Base-by-base conservation (phyloP, 2,113 vertebrate species). In the Aramus guarauna region DNA sequence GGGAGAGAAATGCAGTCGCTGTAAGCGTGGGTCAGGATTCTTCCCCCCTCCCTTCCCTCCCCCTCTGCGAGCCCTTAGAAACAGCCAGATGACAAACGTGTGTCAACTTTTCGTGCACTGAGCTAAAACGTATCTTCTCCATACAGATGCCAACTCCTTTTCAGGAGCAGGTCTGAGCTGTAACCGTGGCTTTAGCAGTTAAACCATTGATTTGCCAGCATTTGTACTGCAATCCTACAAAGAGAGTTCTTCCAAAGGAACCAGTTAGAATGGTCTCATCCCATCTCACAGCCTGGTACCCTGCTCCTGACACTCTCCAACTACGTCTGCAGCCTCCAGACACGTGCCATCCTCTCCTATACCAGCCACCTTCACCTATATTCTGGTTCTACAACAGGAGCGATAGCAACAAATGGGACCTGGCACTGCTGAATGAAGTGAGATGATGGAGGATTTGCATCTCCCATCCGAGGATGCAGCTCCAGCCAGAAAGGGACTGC, bases 121-220 rank as follows among this genome's bases (percentile, higher is more conserved):
- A 88, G 81, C 43, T 85, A 29, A 27, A 66, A 48, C 0, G 1
- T 18, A 8, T 32, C 72, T 48, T 50, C 24, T 30, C 56, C 32
- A 4, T 1, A 0, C 0, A 37, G 37, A 18, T 1, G 4, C 2
- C 68, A 59, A 12, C 92, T 89, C 62, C 85, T 16, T 50, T 5
- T 26, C 82, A 32, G 60, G 90, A 82, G 71, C 21, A 9, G 37
- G 4, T 34, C 43, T 50, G 82, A 50, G 73, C 21, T 9, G 6
- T 23, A 29, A 18, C 2, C 4, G 53, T 39, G 47, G 15, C 29
- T 43, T 39, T 1, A 6, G n/a, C 2, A n/a, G 15, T 77, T 48
- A 6, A 29, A 27, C 0, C 9, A 2, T 16, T 23, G 53, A n/a
- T 93, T 72, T 97, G 97, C 97, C 97, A 98, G 97, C 97, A 95